Conservation (phyloP, 2,113 vertebrate genomes). For the Bubo scandiacus region DNA sequence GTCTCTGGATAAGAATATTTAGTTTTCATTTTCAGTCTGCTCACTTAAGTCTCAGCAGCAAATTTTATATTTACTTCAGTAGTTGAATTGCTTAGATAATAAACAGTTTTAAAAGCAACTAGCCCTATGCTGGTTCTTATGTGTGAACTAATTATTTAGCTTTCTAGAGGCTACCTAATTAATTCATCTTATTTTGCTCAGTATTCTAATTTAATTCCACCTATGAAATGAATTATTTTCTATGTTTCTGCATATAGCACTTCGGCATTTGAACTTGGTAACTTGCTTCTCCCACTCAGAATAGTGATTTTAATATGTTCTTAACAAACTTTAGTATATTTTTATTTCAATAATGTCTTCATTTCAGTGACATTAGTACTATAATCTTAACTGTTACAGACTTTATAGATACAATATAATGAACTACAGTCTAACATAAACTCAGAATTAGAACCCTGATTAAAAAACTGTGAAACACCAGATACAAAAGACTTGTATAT, state of each 20-base stretch:
- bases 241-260: neutral
- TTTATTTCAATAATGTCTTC: neutral
- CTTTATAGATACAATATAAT: neutral
- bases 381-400: neutral
- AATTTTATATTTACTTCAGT: neutral
- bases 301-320: neutral
- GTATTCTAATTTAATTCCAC: neutral
- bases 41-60: neutral
- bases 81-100: neutral
- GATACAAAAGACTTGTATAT: neutral
- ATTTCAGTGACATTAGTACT: neutral
- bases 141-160: neutral
- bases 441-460: neutral
- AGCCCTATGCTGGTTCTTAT: neutral
- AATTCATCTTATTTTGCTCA: neutral
- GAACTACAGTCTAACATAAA: neutral
- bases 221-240: neutral
- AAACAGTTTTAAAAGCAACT: neutral
- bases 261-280: neutral
- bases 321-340: neutral
- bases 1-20: neutral
- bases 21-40: neutral
- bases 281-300: neutral
- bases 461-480: neutral
- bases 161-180: neutral